Conservation (phyloP, 2,888 invertebrate genomes). For the Nebria salina region DNA sequence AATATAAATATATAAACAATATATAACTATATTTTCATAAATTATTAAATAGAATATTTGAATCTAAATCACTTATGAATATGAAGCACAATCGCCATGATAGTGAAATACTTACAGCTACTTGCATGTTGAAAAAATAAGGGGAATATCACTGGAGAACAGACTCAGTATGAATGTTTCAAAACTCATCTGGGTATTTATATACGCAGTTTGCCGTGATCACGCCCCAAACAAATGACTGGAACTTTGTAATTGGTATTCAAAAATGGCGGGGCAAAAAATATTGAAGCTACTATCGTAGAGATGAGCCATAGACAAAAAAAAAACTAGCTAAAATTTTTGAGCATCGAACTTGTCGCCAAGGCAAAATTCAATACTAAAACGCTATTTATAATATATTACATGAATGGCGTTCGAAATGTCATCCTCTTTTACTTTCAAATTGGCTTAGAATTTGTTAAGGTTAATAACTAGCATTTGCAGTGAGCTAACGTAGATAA, state of each 20-base stretch:
- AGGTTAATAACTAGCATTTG: conserved; percentile 11
- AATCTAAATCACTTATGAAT: background rate
- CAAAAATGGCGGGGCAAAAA: conserved; percentile 12
- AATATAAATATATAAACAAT: background rate
- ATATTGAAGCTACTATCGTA: background rate
- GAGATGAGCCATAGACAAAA: background rate
- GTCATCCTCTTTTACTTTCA: conserved; percentile 35
- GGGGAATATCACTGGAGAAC: conserved; percentile 33
- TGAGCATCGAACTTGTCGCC: conserved; percentile 20
- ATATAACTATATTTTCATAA: background rate
- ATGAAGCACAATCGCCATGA: background rate
- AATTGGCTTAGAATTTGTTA: background rate
- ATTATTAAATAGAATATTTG: background rate
- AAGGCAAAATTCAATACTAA: conserved; percentile 14
- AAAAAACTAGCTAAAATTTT: conserved; percentile 16
- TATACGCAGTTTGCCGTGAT: conserved; percentile 17
- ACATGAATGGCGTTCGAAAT: conserved; percentile 17
- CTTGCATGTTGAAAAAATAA: conserved; percentile 28
- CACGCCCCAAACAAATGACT: conserved; percentile 37
- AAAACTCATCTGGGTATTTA: conserved; percentile 34
- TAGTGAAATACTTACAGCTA: conserved; percentile 36
- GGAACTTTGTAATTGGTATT: background rate
- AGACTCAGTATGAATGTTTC: conserved; percentile 29
- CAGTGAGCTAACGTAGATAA: background rate
- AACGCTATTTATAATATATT: background rate